Percentiles rank a stretch among this genome's conserved stretches.
Conservation (phyloP, 2,113 vertebrate genomes). For the Mesocricetus auratus region DNA sequence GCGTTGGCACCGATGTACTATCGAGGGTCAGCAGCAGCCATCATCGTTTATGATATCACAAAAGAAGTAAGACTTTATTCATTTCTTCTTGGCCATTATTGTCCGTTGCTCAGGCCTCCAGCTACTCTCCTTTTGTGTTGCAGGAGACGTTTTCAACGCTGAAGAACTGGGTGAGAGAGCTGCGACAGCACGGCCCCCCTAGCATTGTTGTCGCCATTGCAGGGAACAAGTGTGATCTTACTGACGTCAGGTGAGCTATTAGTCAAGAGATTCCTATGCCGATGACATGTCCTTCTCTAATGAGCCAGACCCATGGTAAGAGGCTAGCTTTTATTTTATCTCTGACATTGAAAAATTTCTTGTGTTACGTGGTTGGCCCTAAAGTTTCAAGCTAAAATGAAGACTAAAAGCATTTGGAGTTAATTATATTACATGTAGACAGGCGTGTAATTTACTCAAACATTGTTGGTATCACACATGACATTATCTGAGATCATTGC, state of each 20-base stretch:
- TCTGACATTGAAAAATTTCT: constrained; percentile 61
- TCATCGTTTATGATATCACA: constrained; percentile 99
- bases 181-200: constrained; percentile 97
- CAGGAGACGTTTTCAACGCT: constrained; percentile 98
- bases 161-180: constrained; percentile 99
- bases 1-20: constrained; percentile 99
- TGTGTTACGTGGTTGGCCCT: constrained; percentile 9
- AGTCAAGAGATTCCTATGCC: not conserved
- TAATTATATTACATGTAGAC: not conserved
- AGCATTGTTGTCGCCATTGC: constrained; percentile 98
- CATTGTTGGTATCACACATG: not conserved
- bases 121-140: constrained; percentile 6
- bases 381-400: constrained; percentile 56
- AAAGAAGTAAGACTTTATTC: constrained; percentile 92
- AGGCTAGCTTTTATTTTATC: constrained; percentile 57
- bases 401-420: constrained; percentile 29
- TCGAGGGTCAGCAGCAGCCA: constrained; percentile 97
- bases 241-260: constrained; percentile 93
- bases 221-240: constrained; percentile 98
- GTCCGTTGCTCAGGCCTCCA: constrained; percentile 28
- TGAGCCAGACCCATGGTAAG: not conserved
- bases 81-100: not conserved
- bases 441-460: not conserved
- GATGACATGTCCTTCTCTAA: not conserved
- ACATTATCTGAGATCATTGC: constrained; percentile 6